Evolutionary conservation across 2,888 invertebrate species (phyloP), one percentile per base, ranked within the genome.

Genomic region (Sinodicranocentrus sp.): DNA sequence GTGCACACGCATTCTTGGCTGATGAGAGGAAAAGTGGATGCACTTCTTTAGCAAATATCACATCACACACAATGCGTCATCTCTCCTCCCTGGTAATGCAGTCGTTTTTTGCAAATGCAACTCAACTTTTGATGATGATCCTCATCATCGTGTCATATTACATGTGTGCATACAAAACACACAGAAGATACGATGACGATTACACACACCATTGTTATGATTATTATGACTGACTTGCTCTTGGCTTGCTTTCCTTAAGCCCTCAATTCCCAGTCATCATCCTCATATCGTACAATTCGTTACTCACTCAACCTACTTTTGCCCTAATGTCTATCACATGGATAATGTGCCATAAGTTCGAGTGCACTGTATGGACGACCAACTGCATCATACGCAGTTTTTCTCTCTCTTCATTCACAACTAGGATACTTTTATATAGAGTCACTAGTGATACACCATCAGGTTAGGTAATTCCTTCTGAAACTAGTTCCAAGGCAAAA

Each of bases 401-500:
- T 61, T 26, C 25, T 26, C 21, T 8, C 26, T 63, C 39, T 28
- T 68, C 68, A 68, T 77, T 78, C 70, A 78, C 57, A 44, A 23
- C 23, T 25, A 25, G n/a, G 33, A 33, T 6, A 33, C 33, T 33
- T 10, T 10, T 10, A 6, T 19, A 48, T 26, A 43, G 17, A 54
- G 5, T 17, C 28, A 59, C 17, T 15, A 43, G 65, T 8, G 3
- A 72, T 26, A 17, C 33, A 39, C 48, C 23, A 33, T 21, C 25
- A 54, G 52, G 72, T 72, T 73, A 48, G 48, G 52, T 73, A 82
- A 72, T 54, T 65, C 28, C 44, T 71, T 72, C 73, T 73, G 44
- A 75, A 84, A 84, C 75, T 79, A 79, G 79, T 84, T 84, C 79
- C 79, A 84, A 84, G 84, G 84, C 63, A 75, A 80, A 84, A 84